phyloP scores from a whole-genome alignment of 1,140 invertebrate species.

The Batillaria attramentaria region DNA sequence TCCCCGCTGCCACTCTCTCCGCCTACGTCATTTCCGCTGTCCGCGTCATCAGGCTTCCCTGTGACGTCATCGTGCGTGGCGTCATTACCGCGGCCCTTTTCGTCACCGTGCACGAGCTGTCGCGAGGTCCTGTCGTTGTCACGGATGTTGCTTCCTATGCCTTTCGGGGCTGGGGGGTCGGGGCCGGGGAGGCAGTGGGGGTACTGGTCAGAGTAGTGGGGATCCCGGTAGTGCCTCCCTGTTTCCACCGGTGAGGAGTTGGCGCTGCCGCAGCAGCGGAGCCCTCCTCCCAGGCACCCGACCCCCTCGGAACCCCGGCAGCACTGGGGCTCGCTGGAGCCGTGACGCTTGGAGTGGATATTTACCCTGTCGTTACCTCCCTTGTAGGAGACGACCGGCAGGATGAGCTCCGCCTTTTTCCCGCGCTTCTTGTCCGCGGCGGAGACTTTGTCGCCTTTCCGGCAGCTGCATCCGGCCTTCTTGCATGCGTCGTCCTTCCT shows the following conservation, averaged over 20 bases:
- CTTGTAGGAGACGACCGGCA: conserved; percentile 22
- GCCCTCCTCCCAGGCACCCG: conserved; percentile 6
- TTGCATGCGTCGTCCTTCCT: not conserved
- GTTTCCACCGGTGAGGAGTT: conserved; percentile 20
- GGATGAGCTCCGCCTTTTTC: conserved; percentile 4
- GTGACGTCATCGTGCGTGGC: not conserved
- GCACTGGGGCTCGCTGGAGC: not conserved
- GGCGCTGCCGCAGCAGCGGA: conserved; percentile 27
- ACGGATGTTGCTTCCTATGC: too few species aligned
- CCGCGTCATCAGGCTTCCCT: conserved; percentile 7
- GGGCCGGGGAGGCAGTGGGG: not conserved
- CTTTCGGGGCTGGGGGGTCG: not conserved
- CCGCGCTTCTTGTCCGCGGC: not conserved
- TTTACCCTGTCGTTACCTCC: conserved; percentile 8
- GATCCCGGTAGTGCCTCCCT: not conserved
- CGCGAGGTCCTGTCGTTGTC: too few species aligned
- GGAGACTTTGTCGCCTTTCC: not conserved
- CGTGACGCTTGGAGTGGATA: conserved; percentile 15
- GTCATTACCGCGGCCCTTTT: not conserved
- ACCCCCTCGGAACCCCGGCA: not conserved
- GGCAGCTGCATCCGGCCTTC: conserved; percentile 16
- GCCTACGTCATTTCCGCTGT: conserved; percentile 17
- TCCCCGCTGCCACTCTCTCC: not conserved
- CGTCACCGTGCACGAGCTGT: not conserved
- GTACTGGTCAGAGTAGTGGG: not conserved